phyloP scores from a whole-genome alignment of 1,140 invertebrate genomes.

The Pristionchus pacificus region DNA sequence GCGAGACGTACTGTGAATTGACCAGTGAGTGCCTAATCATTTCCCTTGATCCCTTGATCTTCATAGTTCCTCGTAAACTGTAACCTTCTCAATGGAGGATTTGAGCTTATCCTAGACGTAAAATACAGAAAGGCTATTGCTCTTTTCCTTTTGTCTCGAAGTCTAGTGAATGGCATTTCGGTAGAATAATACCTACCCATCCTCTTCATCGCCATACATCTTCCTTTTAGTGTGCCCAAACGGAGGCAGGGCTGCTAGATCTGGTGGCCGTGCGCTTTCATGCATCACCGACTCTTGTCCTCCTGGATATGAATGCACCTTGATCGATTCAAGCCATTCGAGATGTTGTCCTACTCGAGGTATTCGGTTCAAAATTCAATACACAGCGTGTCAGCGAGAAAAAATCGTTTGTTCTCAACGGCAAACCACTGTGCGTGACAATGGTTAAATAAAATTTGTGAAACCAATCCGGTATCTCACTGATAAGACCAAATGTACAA shows the following conservation, averaged over 20 bases:
- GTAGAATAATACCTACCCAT: not conserved
- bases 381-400: not conserved
- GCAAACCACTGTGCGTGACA: too few species aligned
- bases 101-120: not conserved
- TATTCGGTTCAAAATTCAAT: not conserved
- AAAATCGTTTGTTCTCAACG: not conserved
- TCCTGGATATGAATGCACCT: conserved; percentile 27
- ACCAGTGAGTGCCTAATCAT: conserved; percentile 21
- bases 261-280: conserved; percentile 18
- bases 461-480: too few species aligned
- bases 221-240: conserved; percentile 32
- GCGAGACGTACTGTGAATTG: conserved; percentile 35
- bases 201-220: not conserved
- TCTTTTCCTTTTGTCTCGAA: not conserved
- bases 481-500: too few species aligned
- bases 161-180: not conserved
- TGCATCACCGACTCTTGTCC: conserved; percentile 31
- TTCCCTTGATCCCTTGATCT: not conserved
- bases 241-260: conserved; percentile 23
- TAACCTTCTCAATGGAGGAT: not conserved
- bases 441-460: too few species aligned
- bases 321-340: conserved; percentile 24
- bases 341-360: conserved; percentile 33
- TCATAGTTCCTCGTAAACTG: not conserved
- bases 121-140: not conserved